Percentiles rank a stretch among this genome's conserved stretches.
Conservation (phyloP, 2,888 invertebrate species). For the Netelia inedita region DNA sequence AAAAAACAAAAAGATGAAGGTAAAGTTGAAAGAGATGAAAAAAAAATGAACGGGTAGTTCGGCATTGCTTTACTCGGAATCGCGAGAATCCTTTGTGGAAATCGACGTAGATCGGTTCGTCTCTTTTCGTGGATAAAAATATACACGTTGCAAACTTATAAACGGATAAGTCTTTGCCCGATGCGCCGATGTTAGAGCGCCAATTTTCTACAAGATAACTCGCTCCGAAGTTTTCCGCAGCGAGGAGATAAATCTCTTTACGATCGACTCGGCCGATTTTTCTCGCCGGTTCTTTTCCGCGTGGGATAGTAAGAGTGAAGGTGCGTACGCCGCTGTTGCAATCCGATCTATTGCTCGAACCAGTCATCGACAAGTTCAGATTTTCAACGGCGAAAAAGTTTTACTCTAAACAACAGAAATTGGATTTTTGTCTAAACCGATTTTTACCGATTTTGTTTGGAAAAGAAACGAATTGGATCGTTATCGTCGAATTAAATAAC, state of each 20-base stretch:
- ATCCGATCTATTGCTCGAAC: no score
- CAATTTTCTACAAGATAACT: conserved; percentile 50
- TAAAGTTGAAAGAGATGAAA: conserved; percentile 24
- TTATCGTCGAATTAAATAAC: no score
- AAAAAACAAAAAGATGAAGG: conserved; percentile 12
- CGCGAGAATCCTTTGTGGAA: conserved; percentile 56
- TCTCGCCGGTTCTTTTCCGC: conserved; percentile 21
- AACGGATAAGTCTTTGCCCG: background rate
- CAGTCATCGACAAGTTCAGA: conserved; percentile 1
- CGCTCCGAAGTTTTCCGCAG: background rate
- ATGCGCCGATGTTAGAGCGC: conserved; percentile 6
- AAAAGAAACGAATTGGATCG: no score
- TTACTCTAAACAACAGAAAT: background rate
- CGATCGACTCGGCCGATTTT: conserved; percentile 25
- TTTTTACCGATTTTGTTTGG: no score
- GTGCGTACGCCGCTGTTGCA: background rate
- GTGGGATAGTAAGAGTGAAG: conserved; percentile 29
- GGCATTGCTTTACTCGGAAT: conserved; percentile 42
- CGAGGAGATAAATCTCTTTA: conserved; percentile 43
- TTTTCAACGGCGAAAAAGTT: background rate
- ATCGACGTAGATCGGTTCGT: conserved; percentile 12
- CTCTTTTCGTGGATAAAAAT: conserved; percentile 2
- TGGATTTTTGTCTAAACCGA: background rate
- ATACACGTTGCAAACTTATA: background rate
- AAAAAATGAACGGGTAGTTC: background rate